Percentiles rank a stretch among this genome's conserved stretches.
These are phyloP conservation scores for Antheraea yamamai DNA, from an alignment of 2,888 invertebrate species.

Conservation along the genomic window DNA sequence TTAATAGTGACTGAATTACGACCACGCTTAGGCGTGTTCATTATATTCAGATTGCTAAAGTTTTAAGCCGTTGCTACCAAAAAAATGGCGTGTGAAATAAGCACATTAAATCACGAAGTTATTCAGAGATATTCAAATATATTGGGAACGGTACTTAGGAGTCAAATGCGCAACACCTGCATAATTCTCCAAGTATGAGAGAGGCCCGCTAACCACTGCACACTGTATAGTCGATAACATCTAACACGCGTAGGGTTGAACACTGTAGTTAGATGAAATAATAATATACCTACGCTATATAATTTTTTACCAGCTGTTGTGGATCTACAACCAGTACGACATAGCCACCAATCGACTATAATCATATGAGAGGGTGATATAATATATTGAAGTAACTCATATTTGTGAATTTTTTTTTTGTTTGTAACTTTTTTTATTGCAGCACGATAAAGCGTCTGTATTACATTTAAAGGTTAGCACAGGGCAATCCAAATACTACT, in stretches of 20 bases:
- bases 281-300: background rate
- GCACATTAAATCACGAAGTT: background rate
- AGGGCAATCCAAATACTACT: too few relatives aligned
- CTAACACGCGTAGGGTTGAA: slow-evolving; percentile 29
- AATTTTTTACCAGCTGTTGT: background rate
- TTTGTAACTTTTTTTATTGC: background rate
- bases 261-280: slow-evolving; percentile 16
- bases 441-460: background rate
- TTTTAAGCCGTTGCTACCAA: background rate
- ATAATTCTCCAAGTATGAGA: slow-evolving; percentile 17
- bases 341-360: background rate
- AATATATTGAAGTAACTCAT: background rate
- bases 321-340: background rate
- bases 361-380: background rate
- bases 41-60: background rate
- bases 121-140: slow-evolving; percentile 12
- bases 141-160: slow-evolving; percentile 13
- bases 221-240: slow-evolving; percentile 37
- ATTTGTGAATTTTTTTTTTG: background rate
- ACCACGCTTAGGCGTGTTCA: too few relatives aligned
- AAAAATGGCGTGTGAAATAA: background rate
- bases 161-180: slow-evolving; percentile 20
- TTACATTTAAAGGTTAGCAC: too few relatives aligned
- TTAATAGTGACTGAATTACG: too few relatives aligned
- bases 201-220: slow-evolving; percentile 41